These are phyloP conservation scores for Neoniphon sammara DNA, from an alignment of 2,797 vertebrate genomes.

Conservation along the genomic window DNA sequence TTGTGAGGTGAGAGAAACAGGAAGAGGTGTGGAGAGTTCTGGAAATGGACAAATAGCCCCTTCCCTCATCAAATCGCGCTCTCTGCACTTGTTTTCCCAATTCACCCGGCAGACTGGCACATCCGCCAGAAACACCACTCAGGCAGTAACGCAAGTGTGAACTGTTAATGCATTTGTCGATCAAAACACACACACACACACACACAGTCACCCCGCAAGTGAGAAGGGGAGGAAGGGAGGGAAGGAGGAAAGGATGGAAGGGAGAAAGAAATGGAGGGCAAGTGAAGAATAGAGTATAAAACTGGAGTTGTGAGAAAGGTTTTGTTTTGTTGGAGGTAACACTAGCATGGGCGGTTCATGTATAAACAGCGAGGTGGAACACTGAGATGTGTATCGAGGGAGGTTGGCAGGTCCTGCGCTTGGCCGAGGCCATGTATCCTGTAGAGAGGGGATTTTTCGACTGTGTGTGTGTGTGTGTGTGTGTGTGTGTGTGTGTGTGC, in stretches of 20 bases:
- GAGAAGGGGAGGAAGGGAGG: not conserved
- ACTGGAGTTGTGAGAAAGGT: constrained; percentile 28
- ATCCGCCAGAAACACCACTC: constrained; percentile 35
- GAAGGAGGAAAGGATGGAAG: constrained; percentile 28
- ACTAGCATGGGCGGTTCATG: constrained; percentile 62
- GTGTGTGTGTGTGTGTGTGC: constrained; percentile 11
- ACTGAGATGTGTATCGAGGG: constrained; percentile 48
- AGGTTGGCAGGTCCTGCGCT: constrained; percentile 35
- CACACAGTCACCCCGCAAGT: not conserved
- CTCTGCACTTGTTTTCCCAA: constrained; percentile 61
- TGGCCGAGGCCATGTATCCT: constrained; percentile 14
- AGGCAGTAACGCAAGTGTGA: not conserved
- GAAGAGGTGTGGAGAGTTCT: constrained; percentile 39
- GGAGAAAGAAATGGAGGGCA: constrained; percentile 9
- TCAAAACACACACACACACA: constrained; percentile 28
- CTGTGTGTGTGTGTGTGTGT: too few species aligned
- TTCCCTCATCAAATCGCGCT: constrained; percentile 3
- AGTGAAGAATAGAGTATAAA: constrained; percentile 27
- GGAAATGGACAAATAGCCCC: not conserved
- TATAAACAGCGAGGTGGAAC: constrained; percentile 60
- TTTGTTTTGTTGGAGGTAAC: constrained; percentile 59
- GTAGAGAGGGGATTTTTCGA: constrained; percentile 31
- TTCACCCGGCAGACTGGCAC: constrained; percentile 35
- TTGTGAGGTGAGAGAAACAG: constrained; percentile 67
- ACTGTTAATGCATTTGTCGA: constrained; percentile 53